Conservation (phyloP, 2,113 vertebrate genomes). For the Neolamprologus cancellatus region DNA sequence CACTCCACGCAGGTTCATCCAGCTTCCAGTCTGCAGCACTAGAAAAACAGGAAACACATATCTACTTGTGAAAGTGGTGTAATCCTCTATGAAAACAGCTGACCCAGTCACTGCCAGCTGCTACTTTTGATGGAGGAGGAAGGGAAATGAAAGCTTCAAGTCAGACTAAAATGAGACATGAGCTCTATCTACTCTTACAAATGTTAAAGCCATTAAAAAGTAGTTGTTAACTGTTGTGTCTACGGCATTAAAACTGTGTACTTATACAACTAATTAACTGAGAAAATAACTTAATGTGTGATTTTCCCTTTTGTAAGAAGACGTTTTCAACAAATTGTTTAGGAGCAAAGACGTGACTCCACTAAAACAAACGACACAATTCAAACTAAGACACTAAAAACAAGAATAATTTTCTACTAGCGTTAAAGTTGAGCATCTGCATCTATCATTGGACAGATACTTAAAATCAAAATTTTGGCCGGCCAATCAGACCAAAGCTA, state of each 20-base stretch:
- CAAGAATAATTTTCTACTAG: not conserved
- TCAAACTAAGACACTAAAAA: not conserved
- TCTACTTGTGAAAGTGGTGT: not conserved
- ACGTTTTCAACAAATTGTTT: not conserved
- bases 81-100: not conserved
- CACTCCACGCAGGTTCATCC: constrained; percentile 91
- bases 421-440: not conserved
- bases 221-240: not conserved
- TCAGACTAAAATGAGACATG: not conserved
- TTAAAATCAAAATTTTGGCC: not conserved
- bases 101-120: not conserved
- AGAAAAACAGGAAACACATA: not conserved
- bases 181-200: not conserved
- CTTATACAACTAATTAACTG: not conserved
- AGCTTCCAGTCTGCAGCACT: constrained; percentile 97
- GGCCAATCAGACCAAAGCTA: not conserved
- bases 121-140: not conserved
- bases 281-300: not conserved
- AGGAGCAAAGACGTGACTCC: not conserved
- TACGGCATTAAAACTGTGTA: not conserved
- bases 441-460: not conserved
- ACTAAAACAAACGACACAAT: not conserved
- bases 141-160: constrained; percentile 11
- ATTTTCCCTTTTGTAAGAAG: not conserved
- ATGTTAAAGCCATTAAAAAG: not conserved